Evolutionary conservation across 2,113 vertebrate species (phyloP).

Genomic region (Otus sunia): DNA sequence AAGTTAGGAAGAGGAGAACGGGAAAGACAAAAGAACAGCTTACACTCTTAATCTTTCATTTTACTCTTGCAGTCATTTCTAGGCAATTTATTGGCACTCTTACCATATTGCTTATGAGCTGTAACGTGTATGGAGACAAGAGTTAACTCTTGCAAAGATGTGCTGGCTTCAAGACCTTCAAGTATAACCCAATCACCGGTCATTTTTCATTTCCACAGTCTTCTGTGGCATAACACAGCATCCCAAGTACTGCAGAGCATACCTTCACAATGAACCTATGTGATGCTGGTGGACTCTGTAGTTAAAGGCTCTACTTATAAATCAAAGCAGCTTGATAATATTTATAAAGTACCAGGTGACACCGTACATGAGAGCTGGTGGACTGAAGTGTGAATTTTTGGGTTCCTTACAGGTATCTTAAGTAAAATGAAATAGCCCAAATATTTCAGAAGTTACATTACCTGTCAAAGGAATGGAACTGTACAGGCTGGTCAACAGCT

Average conservation of each 20-base stretch:
- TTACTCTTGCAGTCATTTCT: neutral
- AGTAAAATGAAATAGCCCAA: neutral
- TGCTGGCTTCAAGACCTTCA: neutral
- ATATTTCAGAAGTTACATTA: conserved; percentile 42
- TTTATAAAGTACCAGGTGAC: neutral
- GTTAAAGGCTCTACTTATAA: neutral
- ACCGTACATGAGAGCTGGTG: neutral
- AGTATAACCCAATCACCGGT: neutral
- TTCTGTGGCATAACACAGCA: neutral
- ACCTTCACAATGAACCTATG: neutral
- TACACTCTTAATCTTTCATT: neutral
- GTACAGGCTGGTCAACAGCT: conserved; percentile 76
- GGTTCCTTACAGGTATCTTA: neutral
- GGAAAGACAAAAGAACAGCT: neutral
- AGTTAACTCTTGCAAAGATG: neutral
- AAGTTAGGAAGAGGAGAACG: neutral
- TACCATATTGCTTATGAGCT: neutral
- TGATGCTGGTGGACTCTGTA: neutral
- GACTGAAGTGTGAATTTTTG: neutral
- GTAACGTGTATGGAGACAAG: neutral
- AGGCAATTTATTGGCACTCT: neutral
- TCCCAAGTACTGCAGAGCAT: neutral
- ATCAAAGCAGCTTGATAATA: neutral
- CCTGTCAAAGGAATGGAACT: conserved; percentile 95
- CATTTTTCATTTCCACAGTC: neutral